A percentile compares a stretch with the other conserved stretches of the same genome.
These are phyloP conservation scores for Ctenochaetus hawaiiensis DNA, from an alignment of 2,797 vertebrate genomes.

Conservation along the genomic window DNA sequence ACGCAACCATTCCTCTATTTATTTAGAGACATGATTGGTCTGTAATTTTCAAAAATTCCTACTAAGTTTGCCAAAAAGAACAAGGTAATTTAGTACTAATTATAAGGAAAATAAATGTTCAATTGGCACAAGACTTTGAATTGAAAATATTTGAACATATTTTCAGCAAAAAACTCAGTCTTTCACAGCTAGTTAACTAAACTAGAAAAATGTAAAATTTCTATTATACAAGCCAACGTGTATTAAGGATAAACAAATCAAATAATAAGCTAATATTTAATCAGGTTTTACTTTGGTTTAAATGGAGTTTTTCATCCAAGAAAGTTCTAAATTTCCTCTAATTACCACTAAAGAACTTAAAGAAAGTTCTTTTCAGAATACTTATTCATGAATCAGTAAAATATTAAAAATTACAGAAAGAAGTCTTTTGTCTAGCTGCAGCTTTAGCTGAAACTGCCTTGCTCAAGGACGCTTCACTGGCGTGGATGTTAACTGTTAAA, in stretches of 20 bases:
- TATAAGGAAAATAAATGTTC: conserved; percentile 1
- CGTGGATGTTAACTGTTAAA: conserved; percentile 2
- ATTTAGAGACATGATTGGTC: conserved; percentile 22
- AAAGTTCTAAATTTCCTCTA: neutral
- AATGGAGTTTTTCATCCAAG: conserved; percentile 5
- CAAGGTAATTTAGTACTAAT: conserved; percentile 37
- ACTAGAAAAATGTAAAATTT: neutral
- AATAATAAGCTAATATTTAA: neutral
- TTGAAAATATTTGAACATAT: conserved; percentile 19
- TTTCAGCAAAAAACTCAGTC: neutral
- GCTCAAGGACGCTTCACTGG: neutral
- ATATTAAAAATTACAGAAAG: neutral
- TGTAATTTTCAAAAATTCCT: conserved; percentile 20
- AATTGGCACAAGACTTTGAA: conserved; percentile 27
- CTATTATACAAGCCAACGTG: neutral
- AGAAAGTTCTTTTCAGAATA: neutral
- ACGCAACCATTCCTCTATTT: conserved; percentile 28
- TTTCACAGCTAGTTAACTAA: neutral
- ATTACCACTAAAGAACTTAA: neutral
- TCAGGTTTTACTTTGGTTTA: neutral
- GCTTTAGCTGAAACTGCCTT: conserved; percentile 5
- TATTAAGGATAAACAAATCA: neutral
- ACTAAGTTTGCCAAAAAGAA: conserved; percentile 30
- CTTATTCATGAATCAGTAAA: conserved; percentile 2
- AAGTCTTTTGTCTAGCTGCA: neutral